Conservation (phyloP, 2,113 vertebrate genomes). For the Astur gentilis region DNA sequence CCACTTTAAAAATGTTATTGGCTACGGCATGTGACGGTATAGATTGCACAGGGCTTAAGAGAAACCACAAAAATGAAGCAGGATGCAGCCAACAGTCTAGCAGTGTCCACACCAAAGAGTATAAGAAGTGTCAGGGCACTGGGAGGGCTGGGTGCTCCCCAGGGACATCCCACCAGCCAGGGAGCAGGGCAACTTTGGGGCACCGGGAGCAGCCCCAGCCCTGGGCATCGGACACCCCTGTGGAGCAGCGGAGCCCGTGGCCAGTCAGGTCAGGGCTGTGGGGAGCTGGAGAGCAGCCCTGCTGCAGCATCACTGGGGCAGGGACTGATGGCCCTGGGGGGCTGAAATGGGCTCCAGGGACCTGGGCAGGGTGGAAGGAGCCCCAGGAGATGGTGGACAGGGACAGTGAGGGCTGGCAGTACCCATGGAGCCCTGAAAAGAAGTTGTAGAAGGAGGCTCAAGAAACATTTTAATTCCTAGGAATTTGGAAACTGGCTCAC, state of each 20-base stretch:
- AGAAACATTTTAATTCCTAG: not conserved
- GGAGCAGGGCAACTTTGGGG: not conserved
- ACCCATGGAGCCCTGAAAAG: not conserved
- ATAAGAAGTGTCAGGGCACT: not conserved
- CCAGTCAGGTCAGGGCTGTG: not conserved
- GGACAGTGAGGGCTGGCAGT: not conserved
- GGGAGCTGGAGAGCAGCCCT: not conserved
- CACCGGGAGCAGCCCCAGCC: not conserved
- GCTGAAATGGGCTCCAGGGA: not conserved
- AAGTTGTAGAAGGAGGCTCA: not conserved
- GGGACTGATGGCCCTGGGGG: not conserved
- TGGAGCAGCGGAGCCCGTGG: fast-evolving
- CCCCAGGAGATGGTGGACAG: not conserved
- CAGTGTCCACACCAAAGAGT: not conserved
- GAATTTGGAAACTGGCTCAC: not conserved
- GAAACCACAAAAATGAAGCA: not conserved
- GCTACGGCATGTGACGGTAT: not conserved
- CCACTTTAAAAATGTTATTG: not conserved
- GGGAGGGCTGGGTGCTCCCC: not conserved
- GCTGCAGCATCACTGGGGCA: not conserved
- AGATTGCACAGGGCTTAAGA: not conserved
- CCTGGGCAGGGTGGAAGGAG: not conserved
- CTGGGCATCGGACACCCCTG: not conserved
- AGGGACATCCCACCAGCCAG: not conserved
- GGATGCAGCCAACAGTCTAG: not conserved